phyloP scores from a whole-genome alignment of 2,113 vertebrate species.

The Jaculus jaculus region DNA sequence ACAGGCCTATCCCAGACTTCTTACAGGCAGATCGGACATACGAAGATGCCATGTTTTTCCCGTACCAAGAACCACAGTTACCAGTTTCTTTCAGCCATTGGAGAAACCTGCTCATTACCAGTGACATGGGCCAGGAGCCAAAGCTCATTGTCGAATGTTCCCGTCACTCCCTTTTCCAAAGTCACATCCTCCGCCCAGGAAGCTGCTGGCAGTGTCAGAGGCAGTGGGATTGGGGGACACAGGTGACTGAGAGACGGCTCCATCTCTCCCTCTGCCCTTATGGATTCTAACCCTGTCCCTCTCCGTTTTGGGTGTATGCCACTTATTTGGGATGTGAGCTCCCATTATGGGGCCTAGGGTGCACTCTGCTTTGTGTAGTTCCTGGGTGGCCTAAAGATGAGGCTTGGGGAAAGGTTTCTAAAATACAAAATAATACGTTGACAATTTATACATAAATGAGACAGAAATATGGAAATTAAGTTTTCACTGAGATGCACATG shows the following conservation, averaged over 20 bases:
- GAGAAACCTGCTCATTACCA: background rate
- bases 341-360: background rate
- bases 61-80: background rate
- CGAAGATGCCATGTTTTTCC: background rate
- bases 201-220: background rate
- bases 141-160: background rate
- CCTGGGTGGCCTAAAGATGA: conserved; percentile 15
- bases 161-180: background rate
- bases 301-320: background rate
- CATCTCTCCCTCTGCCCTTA: background rate
- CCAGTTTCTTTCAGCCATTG: background rate
- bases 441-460: conserved; percentile 75
- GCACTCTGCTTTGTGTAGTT: background rate
- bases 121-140: background rate
- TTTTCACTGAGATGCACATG: conserved; percentile 77
- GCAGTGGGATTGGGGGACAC: background rate
- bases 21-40: background rate
- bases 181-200: rapidly evolving
- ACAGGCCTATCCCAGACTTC: background rate
- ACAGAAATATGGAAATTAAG: conserved; percentile 79
- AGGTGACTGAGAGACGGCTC: background rate
- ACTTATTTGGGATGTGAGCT: background rate
- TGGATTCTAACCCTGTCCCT: background rate
- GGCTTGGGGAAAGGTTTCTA: conserved; percentile 56
- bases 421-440: conserved; percentile 55